Evolutionary conservation across 1,140 invertebrate species (phyloP).

Genomic region (Solenopsis invicta): DNA sequence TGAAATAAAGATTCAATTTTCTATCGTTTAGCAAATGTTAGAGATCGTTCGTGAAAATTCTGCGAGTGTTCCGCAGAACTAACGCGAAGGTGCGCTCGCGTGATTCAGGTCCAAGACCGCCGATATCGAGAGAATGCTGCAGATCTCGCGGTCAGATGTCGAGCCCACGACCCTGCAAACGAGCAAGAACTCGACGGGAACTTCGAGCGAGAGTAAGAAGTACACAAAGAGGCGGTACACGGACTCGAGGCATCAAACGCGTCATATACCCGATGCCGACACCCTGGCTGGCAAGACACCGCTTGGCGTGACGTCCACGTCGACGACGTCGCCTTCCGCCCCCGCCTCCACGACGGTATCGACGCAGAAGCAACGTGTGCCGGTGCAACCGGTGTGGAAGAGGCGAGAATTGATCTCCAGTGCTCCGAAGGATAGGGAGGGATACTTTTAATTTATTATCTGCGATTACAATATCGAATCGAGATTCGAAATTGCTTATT

Average conservation of each 20-base stretch:
- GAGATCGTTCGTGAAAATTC: neutral
- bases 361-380: constrained; percentile 81
- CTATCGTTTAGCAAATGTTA: neutral
- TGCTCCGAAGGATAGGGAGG: constrained; percentile 87
- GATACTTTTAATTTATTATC: constrained; percentile 75
- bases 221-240: constrained; percentile 89
- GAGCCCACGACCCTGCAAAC: constrained; percentile 46
- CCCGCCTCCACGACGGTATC: constrained; percentile 70
- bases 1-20: too few species aligned
- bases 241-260: constrained; percentile 89
- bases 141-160: constrained; percentile 79
- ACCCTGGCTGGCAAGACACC: constrained; percentile 82
- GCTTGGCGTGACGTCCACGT: constrained; percentile 65
- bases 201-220: constrained; percentile 87
- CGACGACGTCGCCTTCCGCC: constrained; percentile 66
- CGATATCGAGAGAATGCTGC: constrained; percentile 89
- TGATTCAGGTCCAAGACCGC: constrained; percentile 89
- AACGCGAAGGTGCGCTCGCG: neutral
- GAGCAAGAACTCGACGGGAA: constrained; percentile 73
- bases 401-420: constrained; percentile 93
- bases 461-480: constrained; percentile 36
- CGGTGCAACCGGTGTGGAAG: constrained; percentile 90
- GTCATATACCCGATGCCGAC: constrained; percentile 88
- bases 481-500: constrained; percentile 4
- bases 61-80: neutral